Evolutionary conservation across 2,113 vertebrate genomes (phyloP), one percentile per base, ranked within the genome.

Genomic region (Sander lucioperca): DNA sequence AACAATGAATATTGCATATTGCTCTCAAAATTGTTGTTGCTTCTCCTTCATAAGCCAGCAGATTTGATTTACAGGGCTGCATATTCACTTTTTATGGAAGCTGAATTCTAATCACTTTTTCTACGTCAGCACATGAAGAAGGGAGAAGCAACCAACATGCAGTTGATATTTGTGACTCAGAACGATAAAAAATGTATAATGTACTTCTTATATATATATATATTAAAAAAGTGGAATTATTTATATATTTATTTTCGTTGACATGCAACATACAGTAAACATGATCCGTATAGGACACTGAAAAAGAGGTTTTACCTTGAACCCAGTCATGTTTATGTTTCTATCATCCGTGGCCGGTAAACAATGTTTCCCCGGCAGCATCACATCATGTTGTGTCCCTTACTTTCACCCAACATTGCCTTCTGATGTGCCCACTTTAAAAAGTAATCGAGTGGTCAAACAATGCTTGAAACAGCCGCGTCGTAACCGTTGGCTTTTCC

Each of bases 1-100:
- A 90, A 88, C 78, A 82, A 93, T 94, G 91, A 94, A 94, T 94
- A 93, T 94, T 94, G 91, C 93, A 94, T 94, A 86, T 91, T 84
- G 90, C 89, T 93, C 90, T 90, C 81, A 91, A 93, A 93, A 92
- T 86, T 88, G 87, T 92, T 90, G 90, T 90, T 91, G 88, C 85
- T 69, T 91, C 85, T 87, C 73, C 84, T 81, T 91, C 83, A 88
- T 92, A 90, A 89, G 87, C 77, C 81, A 64, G 79, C 72, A 86
- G 91, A 94, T 92, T 89, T 87, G 90, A 93, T 93, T 92, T 93
- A 92, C 89, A 85, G 77, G 69, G 83, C 58, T 86, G 89, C 82
- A 80, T 89, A 77, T 90, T 92, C 85, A 90, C 87, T 72, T 83
- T 11, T 81, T 53, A 63, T 63, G 56, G 72, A 84, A 73, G 66